Evolutionary conservation across 2,797 vertebrate species (phyloP).

Genomic region (Hydrophis major): DNA sequence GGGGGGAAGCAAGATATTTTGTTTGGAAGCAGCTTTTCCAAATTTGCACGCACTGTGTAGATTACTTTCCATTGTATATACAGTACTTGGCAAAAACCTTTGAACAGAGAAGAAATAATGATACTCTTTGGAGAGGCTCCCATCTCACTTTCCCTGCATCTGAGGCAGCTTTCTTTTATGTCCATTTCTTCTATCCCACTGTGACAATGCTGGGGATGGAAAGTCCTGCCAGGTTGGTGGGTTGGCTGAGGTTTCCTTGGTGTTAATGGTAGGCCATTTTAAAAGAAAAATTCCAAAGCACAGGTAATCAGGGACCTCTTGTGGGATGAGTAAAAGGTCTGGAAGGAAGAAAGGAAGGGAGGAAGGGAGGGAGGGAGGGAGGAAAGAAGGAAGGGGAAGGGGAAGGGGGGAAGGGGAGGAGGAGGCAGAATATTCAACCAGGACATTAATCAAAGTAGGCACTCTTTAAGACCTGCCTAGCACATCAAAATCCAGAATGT

Average conservation of each 20-base stretch:
- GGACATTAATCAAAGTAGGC: not conserved
- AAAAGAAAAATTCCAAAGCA: not conserved
- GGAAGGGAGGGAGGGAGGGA: fast-evolving
- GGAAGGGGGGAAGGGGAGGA: not conserved
- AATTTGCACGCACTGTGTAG: not conserved
- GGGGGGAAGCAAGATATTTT: not conserved
- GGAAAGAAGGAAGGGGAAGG: too few relatives aligned
- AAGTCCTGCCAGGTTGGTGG: not conserved
- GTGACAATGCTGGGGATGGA: not conserved
- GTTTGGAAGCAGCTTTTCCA: not conserved
- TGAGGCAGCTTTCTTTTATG: not conserved
- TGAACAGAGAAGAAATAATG: not conserved
- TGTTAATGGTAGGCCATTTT: not conserved
- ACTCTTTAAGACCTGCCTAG: not conserved
- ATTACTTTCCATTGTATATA: not conserved
- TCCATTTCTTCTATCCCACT: not conserved
- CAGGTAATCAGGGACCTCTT: not conserved
- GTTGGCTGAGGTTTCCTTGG: not conserved
- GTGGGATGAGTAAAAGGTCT: not conserved
- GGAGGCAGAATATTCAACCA: not conserved
- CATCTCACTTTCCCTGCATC: not conserved
- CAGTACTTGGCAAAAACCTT: not conserved
- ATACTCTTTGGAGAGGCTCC: not conserved
- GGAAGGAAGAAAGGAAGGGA: too few relatives aligned
- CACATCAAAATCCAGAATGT: not conserved